These are phyloP conservation scores for Turritopsis dohrnii DNA, from an alignment of 30 jellyfish, hydroid and myxozoan species.

Conservation along the genomic window DNA sequence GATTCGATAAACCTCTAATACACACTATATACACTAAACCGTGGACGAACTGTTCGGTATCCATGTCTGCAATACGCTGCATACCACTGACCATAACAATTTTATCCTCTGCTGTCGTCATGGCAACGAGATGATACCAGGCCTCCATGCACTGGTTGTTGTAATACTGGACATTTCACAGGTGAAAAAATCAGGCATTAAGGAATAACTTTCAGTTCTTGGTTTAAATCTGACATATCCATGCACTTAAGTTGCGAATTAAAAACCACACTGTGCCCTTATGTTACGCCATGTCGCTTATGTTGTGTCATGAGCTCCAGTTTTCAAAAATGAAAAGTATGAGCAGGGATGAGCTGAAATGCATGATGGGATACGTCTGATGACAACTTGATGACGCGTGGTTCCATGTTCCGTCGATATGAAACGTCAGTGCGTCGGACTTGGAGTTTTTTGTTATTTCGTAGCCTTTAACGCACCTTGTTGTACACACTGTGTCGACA, in stretches of 20 bases:
- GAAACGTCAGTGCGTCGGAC: constrained; percentile 48
- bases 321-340: neutral
- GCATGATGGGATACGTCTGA: constrained; percentile 41
- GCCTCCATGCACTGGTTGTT: constrained; percentile 77
- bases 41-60: constrained; percentile 34
- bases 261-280: too few relatives aligned
- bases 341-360: neutral
- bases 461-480: constrained; percentile 67
- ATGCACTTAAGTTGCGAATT: too few relatives aligned
- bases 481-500: constrained; percentile 60
- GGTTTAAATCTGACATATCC: too few relatives aligned
- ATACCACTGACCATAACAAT: constrained; percentile 87
- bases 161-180: constrained; percentile 77
- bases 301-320: too few relatives aligned
- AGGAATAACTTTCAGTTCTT: too few relatives aligned
- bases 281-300: too few relatives aligned
- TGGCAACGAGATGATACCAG: constrained; percentile 84
- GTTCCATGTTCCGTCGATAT: constrained; percentile 76
- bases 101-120: constrained; percentile 29
- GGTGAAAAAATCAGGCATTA: constrained; percentile 63
- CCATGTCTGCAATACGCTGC: constrained; percentile 90
- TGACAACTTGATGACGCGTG: constrained; percentile 67
- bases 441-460: constrained; percentile 27
- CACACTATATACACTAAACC: constrained; percentile 63
- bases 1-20: too few relatives aligned